Evolutionary conservation across 2,113 vertebrate genomes (phyloP), one percentile per base, ranked within the genome.

Genomic region (Rallus limicola): DNA sequence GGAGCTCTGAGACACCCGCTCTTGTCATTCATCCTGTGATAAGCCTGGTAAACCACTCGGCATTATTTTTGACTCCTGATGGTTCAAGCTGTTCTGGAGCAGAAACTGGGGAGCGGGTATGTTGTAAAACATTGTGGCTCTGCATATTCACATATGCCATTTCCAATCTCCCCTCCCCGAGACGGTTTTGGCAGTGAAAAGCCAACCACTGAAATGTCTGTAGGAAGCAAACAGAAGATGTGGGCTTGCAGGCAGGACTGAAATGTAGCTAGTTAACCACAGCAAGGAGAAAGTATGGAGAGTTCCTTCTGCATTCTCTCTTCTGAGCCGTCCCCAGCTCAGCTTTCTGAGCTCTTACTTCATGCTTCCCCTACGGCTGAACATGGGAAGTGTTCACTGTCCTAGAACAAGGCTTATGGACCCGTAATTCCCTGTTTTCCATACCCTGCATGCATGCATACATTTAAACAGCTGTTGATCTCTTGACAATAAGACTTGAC

Each of bases 381-480:
- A 16, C n/a, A 29, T 24, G 36, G 6, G 17, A 18, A 18, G 14
- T 5, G 17, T 48, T 88, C 20, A 1, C 10, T 52, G 33, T 16
- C 55, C 65, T 42, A 16, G 20, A 38, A n/a, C 28, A 59, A 56
- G 50, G 44, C 42, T 23, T 8, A 3, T 2, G 16, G n/a, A 48
- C n/a, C 9, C 56, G 52, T 7, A 12, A 25, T 70, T 71, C 75
- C 63, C 31, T 29, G 1, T 16, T 69, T 63, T 2, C 42, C 4
- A 5, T 16, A 9, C 4, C 42, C 18, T 5, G 5, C 18, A 4
- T n/a, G 5, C 18, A 6, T n/a, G 5, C 11, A 2, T 8, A 14
- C 52, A 16, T 38, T 44, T 18, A 9, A 82, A 11, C 17, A 75
- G 5, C 23, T 16, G 5, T 23, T 14, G 28, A 3, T 29, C 42